Conservation (phyloP, 2,888 invertebrate species). For the Heliconius erato region DNA sequence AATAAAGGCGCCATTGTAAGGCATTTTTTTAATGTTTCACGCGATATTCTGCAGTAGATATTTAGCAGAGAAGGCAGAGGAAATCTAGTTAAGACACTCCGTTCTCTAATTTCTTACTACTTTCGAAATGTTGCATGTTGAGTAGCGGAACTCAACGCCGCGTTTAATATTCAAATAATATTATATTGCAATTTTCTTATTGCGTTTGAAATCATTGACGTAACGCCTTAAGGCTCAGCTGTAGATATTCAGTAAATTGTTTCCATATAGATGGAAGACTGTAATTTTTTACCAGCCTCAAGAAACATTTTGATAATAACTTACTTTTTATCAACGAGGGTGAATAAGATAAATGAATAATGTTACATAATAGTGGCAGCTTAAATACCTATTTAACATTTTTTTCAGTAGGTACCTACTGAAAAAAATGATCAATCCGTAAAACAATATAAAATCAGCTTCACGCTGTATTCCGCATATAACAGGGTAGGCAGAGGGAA, state of each 20-base stretch:
- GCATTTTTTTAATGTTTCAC: not conserved
- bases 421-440: not conserved
- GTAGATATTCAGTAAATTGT: slow-evolving; percentile 4
- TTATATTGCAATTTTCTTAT: not conserved
- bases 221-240: not conserved
- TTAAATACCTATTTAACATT: too few species aligned
- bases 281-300: slow-evolving; percentile 2
- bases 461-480: not conserved
- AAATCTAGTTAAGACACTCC: not conserved
- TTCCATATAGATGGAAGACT: not conserved
- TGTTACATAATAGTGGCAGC: not conserved
- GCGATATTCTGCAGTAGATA: not conserved
- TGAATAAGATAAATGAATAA: not conserved
- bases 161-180: not conserved
- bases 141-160: not conserved
- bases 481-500: not conserved
- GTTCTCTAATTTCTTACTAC: not conserved
- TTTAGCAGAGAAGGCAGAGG: not conserved
- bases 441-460: not conserved
- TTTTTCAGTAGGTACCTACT: not conserved
- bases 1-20: not conserved
- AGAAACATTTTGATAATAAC: slow-evolving; percentile 3
- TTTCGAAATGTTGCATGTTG: not conserved
- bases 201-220: not conserved
- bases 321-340: not conserved